phyloP scores from a whole-genome alignment of 2,113 vertebrate genomes.

The Pygathrix nemaeus region DNA sequence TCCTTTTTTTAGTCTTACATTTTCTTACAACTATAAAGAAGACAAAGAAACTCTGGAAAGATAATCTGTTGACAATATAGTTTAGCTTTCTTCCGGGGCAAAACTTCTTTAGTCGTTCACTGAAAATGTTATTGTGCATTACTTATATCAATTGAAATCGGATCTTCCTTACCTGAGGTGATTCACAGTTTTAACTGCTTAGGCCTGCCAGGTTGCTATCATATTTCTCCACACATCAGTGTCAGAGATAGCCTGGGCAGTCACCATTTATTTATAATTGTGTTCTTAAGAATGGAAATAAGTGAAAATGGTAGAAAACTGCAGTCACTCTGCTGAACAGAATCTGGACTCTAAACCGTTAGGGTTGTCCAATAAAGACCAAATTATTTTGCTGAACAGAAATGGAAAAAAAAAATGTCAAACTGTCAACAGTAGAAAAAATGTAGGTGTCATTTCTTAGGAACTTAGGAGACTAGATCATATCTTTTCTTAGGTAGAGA shows the following conservation, averaged over 20 bases:
- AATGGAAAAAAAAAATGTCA: conserved; percentile 39
- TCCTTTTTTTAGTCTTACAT: not conserved
- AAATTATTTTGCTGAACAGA: conserved; percentile 44
- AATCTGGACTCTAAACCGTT: conserved; percentile 7
- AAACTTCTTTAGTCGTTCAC: not conserved
- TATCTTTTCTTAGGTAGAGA: not conserved
- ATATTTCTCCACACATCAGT: conserved; percentile 32
- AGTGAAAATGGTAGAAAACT: conserved; percentile 40
- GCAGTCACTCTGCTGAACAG: conserved; percentile 41
- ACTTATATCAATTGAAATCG: not conserved
- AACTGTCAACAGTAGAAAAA: conserved; percentile 47
- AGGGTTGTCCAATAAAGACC: conserved; percentile 41
- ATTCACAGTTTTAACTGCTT: conserved; percentile 2
- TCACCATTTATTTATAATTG: conserved; percentile 51
- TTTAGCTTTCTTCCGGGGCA: not conserved
- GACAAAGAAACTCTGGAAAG: not conserved
- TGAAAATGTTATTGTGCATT: conserved; percentile 6
- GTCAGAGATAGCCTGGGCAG: not conserved
- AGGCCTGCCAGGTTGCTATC: not conserved
- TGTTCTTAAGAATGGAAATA: conserved; percentile 27
- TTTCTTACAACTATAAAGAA: not conserved
- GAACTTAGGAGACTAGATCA: conserved; percentile 12
- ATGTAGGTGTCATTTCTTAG: conserved; percentile 54
- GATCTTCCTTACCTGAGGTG: not conserved
- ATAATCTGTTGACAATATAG: not conserved